Conservation (phyloP, 2,888 invertebrate genomes). For the Vanessa cardui region DNA sequence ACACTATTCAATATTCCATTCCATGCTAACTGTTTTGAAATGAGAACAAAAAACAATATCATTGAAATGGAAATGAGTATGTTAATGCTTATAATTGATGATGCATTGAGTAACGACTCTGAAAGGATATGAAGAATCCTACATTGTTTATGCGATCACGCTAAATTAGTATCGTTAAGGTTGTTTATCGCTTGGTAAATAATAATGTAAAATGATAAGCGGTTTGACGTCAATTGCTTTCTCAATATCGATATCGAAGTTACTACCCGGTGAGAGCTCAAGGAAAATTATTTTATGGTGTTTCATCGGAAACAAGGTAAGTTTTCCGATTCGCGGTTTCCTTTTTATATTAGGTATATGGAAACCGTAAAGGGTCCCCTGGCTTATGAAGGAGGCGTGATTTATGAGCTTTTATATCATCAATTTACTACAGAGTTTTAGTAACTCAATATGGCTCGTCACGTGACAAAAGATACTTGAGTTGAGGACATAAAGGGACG, state of each 20-base stretch:
- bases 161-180: conserved; percentile 50
- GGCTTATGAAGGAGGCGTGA: conserved; percentile 64
- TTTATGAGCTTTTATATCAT: conserved; percentile 58
- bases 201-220: conserved; percentile 62
- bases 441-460: conserved; percentile 58
- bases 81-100: conserved; percentile 49
- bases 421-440: conserved; percentile 49
- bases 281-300: conserved; percentile 58
- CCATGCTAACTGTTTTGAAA: conserved; percentile 40
- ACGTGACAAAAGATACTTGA: conserved; percentile 37
- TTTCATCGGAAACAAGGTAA: conserved; percentile 55
- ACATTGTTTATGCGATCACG: conserved; percentile 42
- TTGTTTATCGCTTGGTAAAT: conserved; percentile 48
- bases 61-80: conserved; percentile 47
- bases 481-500: conserved; percentile 11
- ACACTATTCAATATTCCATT: conserved; percentile 48
- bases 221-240: conserved; percentile 69
- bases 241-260: conserved; percentile 66
- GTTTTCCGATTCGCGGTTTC: conserved; percentile 63
- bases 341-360: conserved; percentile 64
- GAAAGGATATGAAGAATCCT: conserved; percentile 42
- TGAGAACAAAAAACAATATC: conserved; percentile 41
- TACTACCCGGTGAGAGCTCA: conserved; percentile 58
- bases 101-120: conserved; percentile 40
- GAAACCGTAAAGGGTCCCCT: conserved; percentile 56